Percentiles rank a stretch among this genome's conserved stretches.
Conservation (phyloP, 2,113 vertebrate species). For the Saiga tatarica region DNA sequence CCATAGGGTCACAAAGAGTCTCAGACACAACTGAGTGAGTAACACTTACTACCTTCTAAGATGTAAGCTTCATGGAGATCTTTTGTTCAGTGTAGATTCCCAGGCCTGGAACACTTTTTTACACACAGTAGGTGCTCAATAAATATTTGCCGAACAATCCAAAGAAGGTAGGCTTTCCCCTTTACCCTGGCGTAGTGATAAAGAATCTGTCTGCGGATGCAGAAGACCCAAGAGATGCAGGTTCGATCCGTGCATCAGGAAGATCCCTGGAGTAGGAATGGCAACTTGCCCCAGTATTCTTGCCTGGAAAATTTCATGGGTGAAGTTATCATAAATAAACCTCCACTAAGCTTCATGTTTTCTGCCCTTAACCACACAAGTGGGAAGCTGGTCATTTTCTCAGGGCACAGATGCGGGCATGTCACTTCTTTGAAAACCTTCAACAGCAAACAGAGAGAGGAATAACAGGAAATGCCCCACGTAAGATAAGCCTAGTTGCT, state of each 20-base stretch:
- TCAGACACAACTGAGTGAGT: background rate
- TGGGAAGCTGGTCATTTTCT: background rate
- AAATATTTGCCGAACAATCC: background rate
- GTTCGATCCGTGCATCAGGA: background rate
- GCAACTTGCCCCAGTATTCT: background rate
- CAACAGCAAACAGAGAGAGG: background rate
- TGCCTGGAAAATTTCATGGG: background rate
- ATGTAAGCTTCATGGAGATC: background rate
- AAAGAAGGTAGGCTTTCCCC: background rate
- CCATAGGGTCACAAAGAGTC: background rate
- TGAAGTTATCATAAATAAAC: background rate
- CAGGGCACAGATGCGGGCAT: background rate
- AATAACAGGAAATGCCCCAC: background rate
- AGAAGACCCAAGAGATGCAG: background rate
- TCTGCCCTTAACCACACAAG: background rate
- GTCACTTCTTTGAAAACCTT: background rate
- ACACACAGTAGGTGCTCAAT: background rate
- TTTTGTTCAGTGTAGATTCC: background rate
- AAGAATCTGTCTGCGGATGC: background rate
- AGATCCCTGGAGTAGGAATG: background rate
- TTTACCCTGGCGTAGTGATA: accelerated
- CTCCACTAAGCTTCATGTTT: background rate
- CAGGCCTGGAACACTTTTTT: background rate
- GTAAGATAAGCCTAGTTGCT: background rate
- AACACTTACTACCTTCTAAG: background rate